Evolutionary conservation across 2,888 invertebrate species (phyloP).

Genomic region (Drosophila paramelanica): DNA sequence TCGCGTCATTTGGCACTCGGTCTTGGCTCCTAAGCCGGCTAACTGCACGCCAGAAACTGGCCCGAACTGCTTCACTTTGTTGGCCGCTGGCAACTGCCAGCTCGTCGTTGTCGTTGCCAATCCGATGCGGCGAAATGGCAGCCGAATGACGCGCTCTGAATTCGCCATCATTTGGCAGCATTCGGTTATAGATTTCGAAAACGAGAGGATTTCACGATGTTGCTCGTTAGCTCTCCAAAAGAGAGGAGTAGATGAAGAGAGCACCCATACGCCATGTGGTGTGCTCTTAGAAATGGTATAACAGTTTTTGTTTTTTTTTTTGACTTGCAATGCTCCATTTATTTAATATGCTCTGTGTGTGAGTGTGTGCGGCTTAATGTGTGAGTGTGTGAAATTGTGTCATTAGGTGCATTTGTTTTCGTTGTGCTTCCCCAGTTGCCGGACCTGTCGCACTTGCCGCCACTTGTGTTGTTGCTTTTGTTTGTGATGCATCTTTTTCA

Average conservation of each 20-base stretch:
- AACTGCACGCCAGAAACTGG: constrained; percentile 39
- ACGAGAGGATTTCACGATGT: constrained; percentile 28
- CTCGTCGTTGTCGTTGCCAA: constrained; percentile 33
- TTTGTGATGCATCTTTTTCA: constrained; percentile 59
- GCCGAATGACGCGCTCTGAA: constrained; percentile 27
- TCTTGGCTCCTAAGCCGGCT: constrained; percentile 51
- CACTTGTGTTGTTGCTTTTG: constrained; percentile 33
- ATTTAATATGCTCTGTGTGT: not conserved
- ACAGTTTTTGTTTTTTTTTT: constrained; percentile 36
- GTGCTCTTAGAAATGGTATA: constrained; percentile 46
- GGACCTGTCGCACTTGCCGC: constrained; percentile 50
- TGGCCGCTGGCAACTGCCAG: constrained; percentile 68
- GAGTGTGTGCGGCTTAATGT: constrained; percentile 13
- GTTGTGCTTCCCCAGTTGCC: constrained; percentile 60
- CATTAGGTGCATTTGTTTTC: constrained; percentile 80
- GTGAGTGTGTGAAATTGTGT: constrained; percentile 69
- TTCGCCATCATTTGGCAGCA: constrained; percentile 20
- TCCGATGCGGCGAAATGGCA: constrained; percentile 40
- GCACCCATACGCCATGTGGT: constrained; percentile 27
- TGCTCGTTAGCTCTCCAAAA: not conserved
- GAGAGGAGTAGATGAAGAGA: constrained; percentile 21
- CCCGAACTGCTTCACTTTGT: constrained; percentile 73
- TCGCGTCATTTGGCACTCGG: constrained; percentile 35
- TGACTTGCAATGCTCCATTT: constrained; percentile 13
- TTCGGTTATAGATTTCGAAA: constrained; percentile 31